Evolutionary conservation across 2,113 vertebrate species (phyloP).

Genomic region (Callorhinus ursinus): DNA sequence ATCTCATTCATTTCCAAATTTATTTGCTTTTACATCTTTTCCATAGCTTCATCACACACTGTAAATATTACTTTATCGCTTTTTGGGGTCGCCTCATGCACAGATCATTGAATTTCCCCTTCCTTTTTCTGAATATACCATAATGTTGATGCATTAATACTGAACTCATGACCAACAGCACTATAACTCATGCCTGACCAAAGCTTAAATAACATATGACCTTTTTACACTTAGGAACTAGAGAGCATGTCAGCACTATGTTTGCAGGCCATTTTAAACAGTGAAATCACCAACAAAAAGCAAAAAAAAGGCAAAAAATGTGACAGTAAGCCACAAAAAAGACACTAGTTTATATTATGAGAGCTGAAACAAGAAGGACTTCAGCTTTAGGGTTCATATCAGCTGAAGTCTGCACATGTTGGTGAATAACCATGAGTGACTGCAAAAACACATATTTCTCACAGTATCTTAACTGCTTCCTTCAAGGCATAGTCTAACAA

Average conservation of each 20-base stretch:
- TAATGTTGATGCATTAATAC: background rate
- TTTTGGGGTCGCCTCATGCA: background rate
- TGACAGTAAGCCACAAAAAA: background rate
- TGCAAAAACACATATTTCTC: background rate
- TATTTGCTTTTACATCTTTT: background rate
- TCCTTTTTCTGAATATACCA: background rate
- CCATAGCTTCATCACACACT: background rate
- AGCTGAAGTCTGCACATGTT: background rate
- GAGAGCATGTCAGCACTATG: background rate
- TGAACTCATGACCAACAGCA: background rate
- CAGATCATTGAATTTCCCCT: background rate
- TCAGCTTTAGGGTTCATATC: background rate
- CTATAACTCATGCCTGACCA: background rate
- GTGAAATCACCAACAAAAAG: background rate
- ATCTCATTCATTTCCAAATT: background rate
- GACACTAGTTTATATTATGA: background rate
- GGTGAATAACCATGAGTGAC: background rate
- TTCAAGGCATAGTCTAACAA: conserved; percentile 1
- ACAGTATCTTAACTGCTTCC: background rate
- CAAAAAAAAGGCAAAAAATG: background rate
- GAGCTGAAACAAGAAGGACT: background rate
- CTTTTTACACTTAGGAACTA: background rate
- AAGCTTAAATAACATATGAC: background rate
- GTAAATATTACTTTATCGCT: background rate
- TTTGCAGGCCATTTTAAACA: background rate